Conservation (phyloP, 2,797 vertebrate species). For the Macropus fuliginosus region DNA sequence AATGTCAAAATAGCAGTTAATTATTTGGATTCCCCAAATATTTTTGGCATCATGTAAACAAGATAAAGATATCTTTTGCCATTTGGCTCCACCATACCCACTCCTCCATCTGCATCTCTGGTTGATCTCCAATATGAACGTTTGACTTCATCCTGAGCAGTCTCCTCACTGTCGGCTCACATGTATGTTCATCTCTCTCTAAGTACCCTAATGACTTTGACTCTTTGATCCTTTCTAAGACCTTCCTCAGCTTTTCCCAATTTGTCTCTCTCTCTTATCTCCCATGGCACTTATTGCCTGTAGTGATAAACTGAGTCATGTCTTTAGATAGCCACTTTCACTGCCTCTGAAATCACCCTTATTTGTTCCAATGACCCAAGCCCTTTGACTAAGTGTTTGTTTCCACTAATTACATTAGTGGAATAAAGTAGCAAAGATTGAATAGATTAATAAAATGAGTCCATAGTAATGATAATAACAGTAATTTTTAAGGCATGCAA, state of each 20-base stretch:
- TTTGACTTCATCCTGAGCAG: neutral
- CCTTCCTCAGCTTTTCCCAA: neutral
- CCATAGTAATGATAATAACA: too few species aligned
- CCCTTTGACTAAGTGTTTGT: neutral
- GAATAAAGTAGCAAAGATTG: conserved; percentile 27
- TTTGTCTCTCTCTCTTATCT: neutral
- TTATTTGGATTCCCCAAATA: neutral
- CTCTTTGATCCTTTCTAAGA: neutral
- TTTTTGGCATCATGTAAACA: too few species aligned
- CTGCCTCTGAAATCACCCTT: neutral
- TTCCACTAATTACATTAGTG: too few species aligned
- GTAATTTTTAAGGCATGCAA: neutral
- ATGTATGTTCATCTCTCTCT: neutral
- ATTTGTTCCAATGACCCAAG: neutral
- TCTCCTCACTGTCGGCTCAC: neutral
- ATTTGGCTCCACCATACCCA: too few species aligned
- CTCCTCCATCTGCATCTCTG: neutral
- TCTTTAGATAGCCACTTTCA: neutral
- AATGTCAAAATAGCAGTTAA: neutral
- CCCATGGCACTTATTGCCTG: neutral
- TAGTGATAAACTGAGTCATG: neutral
- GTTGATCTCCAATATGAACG: neutral
- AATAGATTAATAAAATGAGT: conserved; percentile 23
- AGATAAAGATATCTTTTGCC: too few species aligned
- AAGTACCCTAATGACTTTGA: neutral